A percentile compares a stretch with the other conserved stretches of the same genome.
These are phyloP conservation scores for Diarsia mendica DNA, from an alignment of 2,888 invertebrate species.

Conservation along the genomic window DNA sequence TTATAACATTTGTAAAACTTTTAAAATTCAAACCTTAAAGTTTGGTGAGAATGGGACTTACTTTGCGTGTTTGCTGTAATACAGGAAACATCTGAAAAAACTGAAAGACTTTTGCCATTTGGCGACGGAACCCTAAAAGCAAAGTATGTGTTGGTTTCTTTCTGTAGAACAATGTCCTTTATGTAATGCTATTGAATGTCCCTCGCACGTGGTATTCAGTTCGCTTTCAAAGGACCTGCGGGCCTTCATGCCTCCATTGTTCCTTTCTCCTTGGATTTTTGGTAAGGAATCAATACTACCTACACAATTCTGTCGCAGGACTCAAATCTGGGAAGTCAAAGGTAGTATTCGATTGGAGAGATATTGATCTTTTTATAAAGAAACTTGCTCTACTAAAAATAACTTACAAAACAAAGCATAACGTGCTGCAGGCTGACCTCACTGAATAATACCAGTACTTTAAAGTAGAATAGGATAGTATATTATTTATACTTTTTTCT, in stretches of 20 bases:
- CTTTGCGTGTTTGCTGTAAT: slow-evolving; percentile 10
- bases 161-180: slow-evolving; percentile 72
- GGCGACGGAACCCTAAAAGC: slow-evolving; percentile 43
- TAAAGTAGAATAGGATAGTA: background rate
- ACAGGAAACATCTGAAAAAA: slow-evolving; percentile 23
- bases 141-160: slow-evolving; percentile 61
- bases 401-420: background rate
- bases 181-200: slow-evolving; percentile 67
- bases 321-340: slow-evolving; percentile 25
- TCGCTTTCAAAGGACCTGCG: slow-evolving; percentile 66
- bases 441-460: background rate
- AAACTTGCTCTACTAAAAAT: background rate
- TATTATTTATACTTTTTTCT: no score
- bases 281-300: slow-evolving; percentile 55
- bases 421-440: background rate
- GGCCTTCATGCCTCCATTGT: slow-evolving; percentile 67
- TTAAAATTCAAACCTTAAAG: slow-evolving; percentile 33
- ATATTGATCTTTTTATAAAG: background rate
- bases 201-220: slow-evolving; percentile 65
- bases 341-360: background rate
- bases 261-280: slow-evolving; percentile 69
- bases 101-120: slow-evolving; percentile 26
- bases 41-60: slow-evolving; percentile 18
- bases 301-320: slow-evolving; percentile 15
- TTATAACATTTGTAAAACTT: slow-evolving; percentile 17